Base-by-base conservation (phyloP, 2,797 vertebrate genomes). In the Notolabrus celidotus region DNA sequence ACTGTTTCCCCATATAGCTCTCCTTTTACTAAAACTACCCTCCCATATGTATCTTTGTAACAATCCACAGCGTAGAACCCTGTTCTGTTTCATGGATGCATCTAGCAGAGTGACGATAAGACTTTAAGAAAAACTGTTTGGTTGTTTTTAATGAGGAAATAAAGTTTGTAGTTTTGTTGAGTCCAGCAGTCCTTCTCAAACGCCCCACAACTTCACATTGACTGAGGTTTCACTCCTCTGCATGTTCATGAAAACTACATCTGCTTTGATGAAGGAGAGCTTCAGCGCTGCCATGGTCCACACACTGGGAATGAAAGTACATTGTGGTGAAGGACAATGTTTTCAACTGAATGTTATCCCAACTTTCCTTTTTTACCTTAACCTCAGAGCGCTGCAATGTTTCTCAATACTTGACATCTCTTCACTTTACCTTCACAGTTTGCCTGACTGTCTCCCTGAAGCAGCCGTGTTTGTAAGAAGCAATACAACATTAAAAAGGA, bases 401-500 rank as follows among this genome's bases (percentile, higher is more conserved):
- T 71, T 54, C 10, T 50, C 7, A 23, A 5, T 57, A 58, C 46
- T 27, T 50, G 17, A 39, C 54, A 14, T 22, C 10, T 16, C 5
- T 62, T 41, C 5, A 31, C 33, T 55, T 39, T n/a, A n/a, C 43
- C 39, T 70, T 73, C 38, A 27, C 41, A 50, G 46, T 60, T 56
- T 25, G 1, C 43, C 11, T 22, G n/a, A 51, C n/a, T 7, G 16
- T 20, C 39, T 60, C 15, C 46, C 4, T 1, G 15, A n/a, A 4
- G 20, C 15, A 36, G 36, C 5, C 14, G 1, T 38, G 34, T 77
- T 52, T 41, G 6, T 42, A 10, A 6, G 10, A 74, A 62, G 49
- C 56, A 58, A 54, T 51, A 50, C n/a, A n/a, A n/a, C n/a, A 55
- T 29, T 38, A 31, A 63, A 71, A 60, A 80, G 31, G 23, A 43